A percentile compares a stretch with the other conserved stretches of the same genome.
Conservation (phyloP, 2,113 vertebrate genomes). For the Bos taurus region ARS-UCD2.0 NC_037352.1:35260501-35261000, state of each 20-base stretch:
- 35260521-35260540: background rate
- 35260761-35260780: background rate
- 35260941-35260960: background rate
- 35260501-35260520: background rate
- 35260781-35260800: background rate
- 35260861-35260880: background rate
- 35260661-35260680: background rate
- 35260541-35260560: background rate
- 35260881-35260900: background rate
- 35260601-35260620: background rate
- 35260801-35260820: background rate
- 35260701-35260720: background rate
- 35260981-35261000: background rate
- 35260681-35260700: background rate
- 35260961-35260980: background rate
- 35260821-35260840: background rate
- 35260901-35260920: background rate
- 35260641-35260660: background rate
- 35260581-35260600: rapidly evolving
- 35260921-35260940: background rate
- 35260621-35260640: rapidly evolving
- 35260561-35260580: background rate
- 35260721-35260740: background rate
- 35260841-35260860: background rate
- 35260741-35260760: background rate